A percentile compares a stretch with the other conserved stretches of the same genome.
These are phyloP conservation scores for Cettia cetti DNA, from an alignment of 2,113 vertebrate species.

Conservation along the genomic window DNA sequence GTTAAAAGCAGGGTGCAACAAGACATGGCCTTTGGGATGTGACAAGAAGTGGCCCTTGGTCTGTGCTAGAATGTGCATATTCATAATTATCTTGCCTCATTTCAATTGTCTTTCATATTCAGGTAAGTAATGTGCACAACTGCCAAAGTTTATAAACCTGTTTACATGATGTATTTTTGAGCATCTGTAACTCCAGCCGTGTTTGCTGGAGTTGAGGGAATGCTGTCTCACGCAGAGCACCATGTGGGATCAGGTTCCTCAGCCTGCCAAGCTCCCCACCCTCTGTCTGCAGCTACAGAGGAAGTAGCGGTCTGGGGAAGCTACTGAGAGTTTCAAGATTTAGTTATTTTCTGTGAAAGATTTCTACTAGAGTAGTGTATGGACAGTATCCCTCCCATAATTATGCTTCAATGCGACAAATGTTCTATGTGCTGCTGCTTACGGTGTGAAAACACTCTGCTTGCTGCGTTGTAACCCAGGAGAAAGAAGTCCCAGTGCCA, in stretches of 20 bases:
- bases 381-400: background rate
- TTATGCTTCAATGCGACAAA: background rate
- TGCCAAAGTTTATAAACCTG: background rate
- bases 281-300: background rate
- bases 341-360: background rate
- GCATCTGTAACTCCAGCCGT: background rate
- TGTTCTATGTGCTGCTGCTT: background rate
- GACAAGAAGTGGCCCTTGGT: background rate
- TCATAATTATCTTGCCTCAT: background rate
- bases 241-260: background rate
- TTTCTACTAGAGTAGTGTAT: background rate
- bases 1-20: background rate
- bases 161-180: background rate
- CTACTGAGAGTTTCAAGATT: background rate
- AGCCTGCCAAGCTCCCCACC: background rate
- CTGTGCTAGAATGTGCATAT: background rate
- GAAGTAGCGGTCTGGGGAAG: background rate
- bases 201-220: background rate
- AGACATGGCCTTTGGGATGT: background rate
- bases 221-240: rapidly evolving
- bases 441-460: background rate
- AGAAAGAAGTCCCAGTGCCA: background rate
- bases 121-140: conserved; percentile 27
- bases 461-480: background rate
- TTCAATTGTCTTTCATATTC: conserved; percentile 22